Evolutionary conservation across 2,888 invertebrate genomes (phyloP).

Genomic region (Brenthis daphne): DNA sequence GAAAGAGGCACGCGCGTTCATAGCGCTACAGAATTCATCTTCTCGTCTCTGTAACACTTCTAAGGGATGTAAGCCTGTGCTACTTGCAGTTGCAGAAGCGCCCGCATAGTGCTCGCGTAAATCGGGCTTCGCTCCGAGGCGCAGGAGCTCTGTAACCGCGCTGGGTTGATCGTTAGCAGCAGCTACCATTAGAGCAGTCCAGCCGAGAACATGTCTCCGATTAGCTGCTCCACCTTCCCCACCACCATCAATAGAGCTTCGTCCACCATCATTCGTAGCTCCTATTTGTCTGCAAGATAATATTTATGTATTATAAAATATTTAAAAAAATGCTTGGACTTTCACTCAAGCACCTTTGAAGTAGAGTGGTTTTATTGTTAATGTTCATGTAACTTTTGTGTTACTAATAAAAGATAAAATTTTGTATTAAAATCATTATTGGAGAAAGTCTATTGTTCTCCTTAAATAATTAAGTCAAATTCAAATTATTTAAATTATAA

Average conservation of each 20-base stretch:
- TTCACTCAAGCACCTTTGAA: no score
- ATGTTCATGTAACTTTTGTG: background rate
- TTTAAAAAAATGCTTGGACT: no score
- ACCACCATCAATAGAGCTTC: conserved; percentile 38
- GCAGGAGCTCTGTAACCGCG: conserved; percentile 83
- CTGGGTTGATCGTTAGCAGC: conserved; percentile 88
- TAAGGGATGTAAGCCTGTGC: conserved; percentile 86
- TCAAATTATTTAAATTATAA: no score
- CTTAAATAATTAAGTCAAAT: no score
- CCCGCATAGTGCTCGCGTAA: conserved; percentile 88
- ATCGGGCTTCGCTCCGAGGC: conserved; percentile 91
- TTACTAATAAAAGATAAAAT: no score
- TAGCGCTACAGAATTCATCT: conserved; percentile 89
- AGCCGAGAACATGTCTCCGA: conserved; percentile 88
- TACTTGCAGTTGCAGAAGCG: conserved; percentile 84
- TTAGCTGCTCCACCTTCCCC: conserved; percentile 83
- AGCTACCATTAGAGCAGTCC: conserved; percentile 93
- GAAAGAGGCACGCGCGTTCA: conserved; percentile 88
- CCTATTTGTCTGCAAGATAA: conserved; percentile 56
- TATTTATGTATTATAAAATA: background rate
- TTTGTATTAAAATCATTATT: no score
- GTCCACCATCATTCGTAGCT: conserved; percentile 44
- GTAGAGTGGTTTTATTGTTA: background rate
- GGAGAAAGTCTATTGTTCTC: no score
- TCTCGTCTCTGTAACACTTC: conserved; percentile 88